Evolutionary conservation across 2,888 invertebrate species (phyloP), one percentile per base, ranked within the genome.

Genomic region (Drosophila robusta): DNA sequence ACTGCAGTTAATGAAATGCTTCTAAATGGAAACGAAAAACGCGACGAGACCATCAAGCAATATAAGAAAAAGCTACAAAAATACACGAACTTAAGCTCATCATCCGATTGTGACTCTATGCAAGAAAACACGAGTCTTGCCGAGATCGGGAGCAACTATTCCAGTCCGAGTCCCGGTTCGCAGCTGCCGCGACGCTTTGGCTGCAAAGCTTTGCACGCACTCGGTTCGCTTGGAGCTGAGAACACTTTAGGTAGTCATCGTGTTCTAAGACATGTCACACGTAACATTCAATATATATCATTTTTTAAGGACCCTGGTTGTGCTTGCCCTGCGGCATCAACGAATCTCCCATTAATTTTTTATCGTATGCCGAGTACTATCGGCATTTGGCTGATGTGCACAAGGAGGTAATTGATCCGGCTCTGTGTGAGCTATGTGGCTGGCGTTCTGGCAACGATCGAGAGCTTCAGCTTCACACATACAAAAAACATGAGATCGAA

Each of bases 1-100:
- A 62, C 38, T 29, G 34, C 22, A 1, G 7, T 54, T 7, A 72
- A 63, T n/a, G 63, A 68, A 38, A 46, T 74, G 50, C 57, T 72
- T 34, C 3, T 50, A 8, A 12, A 7, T 26, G 63, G 41, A 7
- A 72, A 36, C 16, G 50, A 64, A 22, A 45, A 54, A 9, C 54
- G 50, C 3, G 69, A 55, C 3, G 63, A 63, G 7, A 14, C 22
- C 0, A 64, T 68, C 39, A 12, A 4, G 0, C 5, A 54, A 6
- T 63, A 34, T 34, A 68, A 52, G 32, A 56, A 56, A 7, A 41
- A 56, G 16, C 9, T 52, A 7, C n/a, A 11, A 1, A 44, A 32
- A 22, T 14, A 34, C 14, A 11, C 0, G 0, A 47, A 12, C 8
- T 9, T 8, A 3, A 38, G 1, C 12, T 42, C 29, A 14, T 49